Percentiles rank a stretch among this genome's conserved stretches.
Conservation (phyloP, 1,140 invertebrate genomes). For the Drosophila tani region DNA sequence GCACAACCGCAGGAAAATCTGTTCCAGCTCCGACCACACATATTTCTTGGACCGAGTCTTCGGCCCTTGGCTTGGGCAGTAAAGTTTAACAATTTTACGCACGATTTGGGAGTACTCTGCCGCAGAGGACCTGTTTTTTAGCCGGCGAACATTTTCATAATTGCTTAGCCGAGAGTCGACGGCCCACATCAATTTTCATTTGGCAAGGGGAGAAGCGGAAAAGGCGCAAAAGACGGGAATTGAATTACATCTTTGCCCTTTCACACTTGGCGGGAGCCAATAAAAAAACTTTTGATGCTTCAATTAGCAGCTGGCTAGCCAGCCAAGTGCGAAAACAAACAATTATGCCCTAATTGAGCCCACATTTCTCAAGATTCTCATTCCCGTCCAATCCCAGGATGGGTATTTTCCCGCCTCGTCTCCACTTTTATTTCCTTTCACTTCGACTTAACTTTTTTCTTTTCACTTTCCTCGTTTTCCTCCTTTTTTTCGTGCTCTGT, state of each 20-base stretch:
- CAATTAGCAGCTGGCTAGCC: constrained; percentile 59
- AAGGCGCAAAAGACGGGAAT: constrained; percentile 22
- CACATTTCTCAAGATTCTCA: constrained; percentile 48
- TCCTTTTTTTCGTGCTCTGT: constrained; percentile 9
- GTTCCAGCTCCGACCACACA: constrained; percentile 35
- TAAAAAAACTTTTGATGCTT: constrained; percentile 57
- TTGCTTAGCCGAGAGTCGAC: constrained; percentile 34
- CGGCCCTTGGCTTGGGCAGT: constrained; percentile 19
- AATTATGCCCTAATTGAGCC: constrained; percentile 71
- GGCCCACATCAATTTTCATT: constrained; percentile 52
- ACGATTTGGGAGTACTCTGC: constrained; percentile 57
- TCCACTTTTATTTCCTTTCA: constrained; percentile 27
- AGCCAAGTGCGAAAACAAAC: constrained; percentile 58
- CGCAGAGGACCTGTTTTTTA: constrained; percentile 30
- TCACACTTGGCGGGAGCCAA: constrained; percentile 50
- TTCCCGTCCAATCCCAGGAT: constrained; percentile 20
- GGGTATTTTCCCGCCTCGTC: constrained; percentile 11
- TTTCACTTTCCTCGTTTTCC: constrained; percentile 25
- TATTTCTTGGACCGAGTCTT: constrained; percentile 1
- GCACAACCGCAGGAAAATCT: constrained; percentile 56
- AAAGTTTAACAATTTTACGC: constrained; percentile 67
- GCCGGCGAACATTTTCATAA: constrained; percentile 52
- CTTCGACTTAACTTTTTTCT: constrained; percentile 32
- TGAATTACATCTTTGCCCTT: constrained; percentile 59
- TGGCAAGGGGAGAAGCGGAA: background rate